Evolutionary conservation across 2,113 vertebrate genomes (phyloP).

Genomic region (Suncus etruscus): DNA sequence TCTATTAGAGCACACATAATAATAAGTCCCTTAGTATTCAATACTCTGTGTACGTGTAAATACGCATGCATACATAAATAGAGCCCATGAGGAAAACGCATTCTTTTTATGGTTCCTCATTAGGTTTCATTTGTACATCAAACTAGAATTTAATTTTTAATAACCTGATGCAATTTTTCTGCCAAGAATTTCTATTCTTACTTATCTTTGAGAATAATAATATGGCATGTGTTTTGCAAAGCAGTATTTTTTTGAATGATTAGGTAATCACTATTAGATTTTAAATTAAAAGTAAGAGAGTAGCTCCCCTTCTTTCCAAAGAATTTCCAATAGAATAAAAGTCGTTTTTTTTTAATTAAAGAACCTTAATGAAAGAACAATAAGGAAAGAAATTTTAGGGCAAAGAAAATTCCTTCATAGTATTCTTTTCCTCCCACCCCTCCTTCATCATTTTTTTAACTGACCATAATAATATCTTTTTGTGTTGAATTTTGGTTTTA

Average conservation of each 20-base stretch:
- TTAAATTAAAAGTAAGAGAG: conserved; percentile 34
- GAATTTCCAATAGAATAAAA: conserved; percentile 25
- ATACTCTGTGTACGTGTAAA: not conserved
- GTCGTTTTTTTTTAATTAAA: not conserved
- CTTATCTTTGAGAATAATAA: not conserved
- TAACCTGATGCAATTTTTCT: not conserved
- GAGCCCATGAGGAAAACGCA: conserved; percentile 17
- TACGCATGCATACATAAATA: not conserved
- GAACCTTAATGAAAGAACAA: not conserved
- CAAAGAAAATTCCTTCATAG: not conserved
- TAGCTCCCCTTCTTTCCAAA: not conserved
- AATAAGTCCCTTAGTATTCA: not conserved
- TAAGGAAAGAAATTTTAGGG: not conserved
- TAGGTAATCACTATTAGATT: not conserved
- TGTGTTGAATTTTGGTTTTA: not conserved
- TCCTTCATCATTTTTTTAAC: not conserved
- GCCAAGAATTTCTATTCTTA: not conserved
- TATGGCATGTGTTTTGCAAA: not conserved
- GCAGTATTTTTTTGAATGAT: not conserved
- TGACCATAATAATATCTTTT: not conserved
- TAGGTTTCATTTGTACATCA: conserved; percentile 9
- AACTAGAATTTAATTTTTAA: conserved; percentile 17
- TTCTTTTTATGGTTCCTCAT: conserved; percentile 29
- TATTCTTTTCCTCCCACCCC: not conserved
- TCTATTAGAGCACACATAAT: not conserved